Conservation (phyloP, 2,888 invertebrate species). For the Ypsolopha sequella region DNA sequence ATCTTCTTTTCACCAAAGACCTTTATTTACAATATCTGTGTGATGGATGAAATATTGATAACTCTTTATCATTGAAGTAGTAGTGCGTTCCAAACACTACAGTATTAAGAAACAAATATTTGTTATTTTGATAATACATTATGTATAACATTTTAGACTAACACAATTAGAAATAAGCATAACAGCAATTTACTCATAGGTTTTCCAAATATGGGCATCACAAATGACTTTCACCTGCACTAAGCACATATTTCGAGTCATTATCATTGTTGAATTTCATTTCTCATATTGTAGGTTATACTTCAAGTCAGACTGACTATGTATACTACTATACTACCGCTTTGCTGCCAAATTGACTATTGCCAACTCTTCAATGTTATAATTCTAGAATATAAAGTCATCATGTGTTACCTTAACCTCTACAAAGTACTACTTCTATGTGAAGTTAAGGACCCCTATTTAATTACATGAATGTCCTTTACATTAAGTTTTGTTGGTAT, state of each 20-base stretch:
- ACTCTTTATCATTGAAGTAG: no score
- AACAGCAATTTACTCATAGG: not conserved
- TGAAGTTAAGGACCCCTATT: not conserved
- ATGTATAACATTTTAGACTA: not conserved
- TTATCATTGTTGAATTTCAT: no score
- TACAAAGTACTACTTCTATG: not conserved
- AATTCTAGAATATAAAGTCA: not conserved
- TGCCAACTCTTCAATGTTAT: conserved; percentile 27
- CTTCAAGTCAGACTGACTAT: conserved; percentile 25
- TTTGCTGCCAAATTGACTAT: conserved; percentile 45
- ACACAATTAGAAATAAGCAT: not conserved
- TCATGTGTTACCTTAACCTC: conserved; percentile 32
- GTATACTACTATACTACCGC: conserved; percentile 21
- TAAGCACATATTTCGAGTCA: not conserved
- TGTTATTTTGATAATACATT: not conserved
- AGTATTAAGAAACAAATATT: no score
- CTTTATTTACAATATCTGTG: no score
- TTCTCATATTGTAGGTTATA: conserved; percentile 4
- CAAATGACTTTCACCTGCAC: not conserved
- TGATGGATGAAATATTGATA: no score
- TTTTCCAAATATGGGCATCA: not conserved
- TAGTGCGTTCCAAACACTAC: no score
- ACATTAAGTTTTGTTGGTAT: not conserved
- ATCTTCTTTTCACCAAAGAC: conserved; percentile 50
- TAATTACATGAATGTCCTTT: not conserved